Evolutionary conservation across 2,888 invertebrate species (phyloP).

Genomic region (Ceratothoa steindachneri): DNA sequence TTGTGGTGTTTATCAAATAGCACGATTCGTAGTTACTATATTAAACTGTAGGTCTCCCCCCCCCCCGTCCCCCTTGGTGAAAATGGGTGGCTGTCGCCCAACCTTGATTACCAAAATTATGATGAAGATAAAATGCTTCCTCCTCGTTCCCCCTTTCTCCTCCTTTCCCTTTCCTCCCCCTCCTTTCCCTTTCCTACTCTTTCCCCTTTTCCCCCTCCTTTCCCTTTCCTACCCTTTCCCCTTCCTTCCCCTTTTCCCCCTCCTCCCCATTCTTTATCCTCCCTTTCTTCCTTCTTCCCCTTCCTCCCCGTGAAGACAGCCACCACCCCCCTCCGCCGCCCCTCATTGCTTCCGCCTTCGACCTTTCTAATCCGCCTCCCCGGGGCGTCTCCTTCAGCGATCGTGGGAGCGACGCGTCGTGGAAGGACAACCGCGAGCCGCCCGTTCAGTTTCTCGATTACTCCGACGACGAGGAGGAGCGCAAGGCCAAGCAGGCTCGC

Average conservation of each 20-base stretch:
- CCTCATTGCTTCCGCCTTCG: no score
- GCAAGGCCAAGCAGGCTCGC: constrained; percentile 51
- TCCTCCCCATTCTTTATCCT: not conserved
- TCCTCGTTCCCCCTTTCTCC: constrained; percentile 11
- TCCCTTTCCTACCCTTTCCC: constrained; percentile 9
- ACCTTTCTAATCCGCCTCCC: no score
- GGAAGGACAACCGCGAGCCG: constrained; percentile 75
- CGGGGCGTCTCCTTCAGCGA: no score
- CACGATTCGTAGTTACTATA: no score
- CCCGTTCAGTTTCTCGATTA: constrained; percentile 69
- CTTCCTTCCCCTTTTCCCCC: not conserved
- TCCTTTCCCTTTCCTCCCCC: not conserved
- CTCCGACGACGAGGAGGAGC: constrained; percentile 85
- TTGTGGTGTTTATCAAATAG: no score
- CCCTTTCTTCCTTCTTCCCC: not conserved
- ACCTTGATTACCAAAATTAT: no score
- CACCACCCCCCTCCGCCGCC: not conserved
- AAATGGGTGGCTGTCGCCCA: no score
- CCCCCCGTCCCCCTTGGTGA: no score
- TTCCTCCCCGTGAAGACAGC: not conserved
- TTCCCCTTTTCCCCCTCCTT: constrained; percentile 5
- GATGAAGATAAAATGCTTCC: no score
- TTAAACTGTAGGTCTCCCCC: no score
- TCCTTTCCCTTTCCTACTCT: not conserved
- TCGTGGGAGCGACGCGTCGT: constrained; percentile 83